Conservation (phyloP, 2,797 vertebrate genomes). For the Cossypha polioptera region DNA sequence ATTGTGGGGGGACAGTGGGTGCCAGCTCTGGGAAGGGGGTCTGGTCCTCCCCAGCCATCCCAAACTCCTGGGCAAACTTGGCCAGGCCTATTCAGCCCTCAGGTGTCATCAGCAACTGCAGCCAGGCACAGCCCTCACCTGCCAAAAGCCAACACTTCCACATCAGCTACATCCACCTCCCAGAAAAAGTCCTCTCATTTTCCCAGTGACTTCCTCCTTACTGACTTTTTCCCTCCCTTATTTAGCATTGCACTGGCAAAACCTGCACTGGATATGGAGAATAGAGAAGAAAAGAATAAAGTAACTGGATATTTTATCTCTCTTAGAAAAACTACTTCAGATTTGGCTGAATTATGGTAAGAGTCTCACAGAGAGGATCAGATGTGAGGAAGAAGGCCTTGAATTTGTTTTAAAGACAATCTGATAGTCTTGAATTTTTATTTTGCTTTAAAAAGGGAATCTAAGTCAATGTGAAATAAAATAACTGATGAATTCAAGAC, state of each 20-base stretch:
- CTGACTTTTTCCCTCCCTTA: rapidly evolving
- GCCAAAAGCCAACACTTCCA: neutral
- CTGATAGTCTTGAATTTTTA: neutral
- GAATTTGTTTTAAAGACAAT: neutral
- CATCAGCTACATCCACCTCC: neutral
- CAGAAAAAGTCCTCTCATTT: neutral
- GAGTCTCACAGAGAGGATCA: neutral
- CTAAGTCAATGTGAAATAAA: neutral
- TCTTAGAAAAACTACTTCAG: neutral
- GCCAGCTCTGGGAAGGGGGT: rapidly evolving
- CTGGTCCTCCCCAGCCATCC: neutral
- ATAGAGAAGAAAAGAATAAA: neutral
- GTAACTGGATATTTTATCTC: neutral
- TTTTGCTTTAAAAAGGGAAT: neutral
- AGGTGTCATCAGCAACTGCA: rapidly evolving
- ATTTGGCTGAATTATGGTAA: neutral
- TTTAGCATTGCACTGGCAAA: neutral
- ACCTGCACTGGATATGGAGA: neutral
- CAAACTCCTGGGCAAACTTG: neutral
- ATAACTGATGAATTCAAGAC: neutral
- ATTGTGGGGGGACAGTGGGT: rapidly evolving
- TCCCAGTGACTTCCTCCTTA: neutral
- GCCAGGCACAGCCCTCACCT: neutral
- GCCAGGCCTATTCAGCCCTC: neutral
- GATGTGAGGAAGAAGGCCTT: neutral